Evolutionary conservation across 2,888 invertebrate species (phyloP).

Genomic region (Antitype chi): DNA sequence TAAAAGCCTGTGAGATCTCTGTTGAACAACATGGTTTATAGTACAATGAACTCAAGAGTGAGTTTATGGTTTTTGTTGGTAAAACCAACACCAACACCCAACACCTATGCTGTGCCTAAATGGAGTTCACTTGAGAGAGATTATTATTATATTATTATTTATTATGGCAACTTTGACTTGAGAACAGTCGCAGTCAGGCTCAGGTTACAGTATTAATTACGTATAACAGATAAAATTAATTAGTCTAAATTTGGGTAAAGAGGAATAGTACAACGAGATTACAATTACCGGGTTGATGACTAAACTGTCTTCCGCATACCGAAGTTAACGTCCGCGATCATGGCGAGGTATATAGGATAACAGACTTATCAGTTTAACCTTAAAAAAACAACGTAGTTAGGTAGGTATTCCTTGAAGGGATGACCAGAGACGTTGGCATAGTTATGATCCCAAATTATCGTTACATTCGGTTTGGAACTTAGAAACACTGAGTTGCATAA

Average conservation of each 20-base stretch:
- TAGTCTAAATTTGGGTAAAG: constrained; percentile 22
- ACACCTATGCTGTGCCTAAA: no score
- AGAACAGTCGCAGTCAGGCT: no score
- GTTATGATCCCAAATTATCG: no score
- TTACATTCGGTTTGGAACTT: neutral
- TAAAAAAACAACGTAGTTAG: constrained; percentile 1
- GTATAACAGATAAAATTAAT: constrained; percentile 30
- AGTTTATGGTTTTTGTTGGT: no score
- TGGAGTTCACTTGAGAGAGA: no score
- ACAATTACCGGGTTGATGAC: constrained; percentile 21
- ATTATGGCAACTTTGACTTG: no score
- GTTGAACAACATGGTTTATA: no score
- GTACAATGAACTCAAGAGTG: no score
- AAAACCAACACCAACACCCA: no score
- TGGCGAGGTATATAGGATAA: neutral
- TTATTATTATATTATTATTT: no score
- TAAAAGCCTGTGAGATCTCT: no score
- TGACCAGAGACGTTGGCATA: neutral
- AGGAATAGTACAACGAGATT: constrained; percentile 35
- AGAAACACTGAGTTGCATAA: neutral
- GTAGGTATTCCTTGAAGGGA: neutral
- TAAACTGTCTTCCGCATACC: constrained; percentile 47
- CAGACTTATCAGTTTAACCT: neutral
- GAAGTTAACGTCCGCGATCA: constrained; percentile 16
- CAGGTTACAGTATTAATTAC: constrained; percentile 20